Percentiles rank a stretch among this genome's conserved stretches.
Conservation (phyloP, 2,113 vertebrate genomes). For the Microtus oregoni region DNA sequence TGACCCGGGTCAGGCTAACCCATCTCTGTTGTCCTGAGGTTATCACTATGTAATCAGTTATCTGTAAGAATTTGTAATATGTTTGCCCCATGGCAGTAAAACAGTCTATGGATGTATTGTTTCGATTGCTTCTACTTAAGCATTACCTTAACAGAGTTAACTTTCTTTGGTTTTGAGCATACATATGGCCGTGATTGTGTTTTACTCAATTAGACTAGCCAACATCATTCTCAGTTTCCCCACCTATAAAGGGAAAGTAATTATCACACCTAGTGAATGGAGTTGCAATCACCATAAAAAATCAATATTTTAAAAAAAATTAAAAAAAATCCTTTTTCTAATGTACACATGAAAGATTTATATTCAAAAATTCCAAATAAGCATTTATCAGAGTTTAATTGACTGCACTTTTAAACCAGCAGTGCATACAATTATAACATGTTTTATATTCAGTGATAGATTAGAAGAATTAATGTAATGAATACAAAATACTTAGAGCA, state of each 20-base stretch:
- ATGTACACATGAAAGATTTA: background rate
- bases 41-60: background rate
- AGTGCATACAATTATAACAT: background rate
- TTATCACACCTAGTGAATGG: background rate
- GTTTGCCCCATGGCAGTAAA: background rate
- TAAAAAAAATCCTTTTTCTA: background rate
- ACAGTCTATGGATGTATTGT: background rate
- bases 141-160: background rate
- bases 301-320: background rate
- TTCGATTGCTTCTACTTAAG: background rate
- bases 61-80: background rate
- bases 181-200: background rate
- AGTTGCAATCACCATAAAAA: background rate
- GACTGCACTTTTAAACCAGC: background rate
- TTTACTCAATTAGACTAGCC: background rate
- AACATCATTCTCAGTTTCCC: background rate
- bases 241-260: background rate
- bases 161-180: background rate
- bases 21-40: background rate
- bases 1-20: background rate
- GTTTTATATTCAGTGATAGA: background rate
- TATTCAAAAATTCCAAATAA: conserved; percentile 26
- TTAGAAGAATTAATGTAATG: conserved; percentile 35
- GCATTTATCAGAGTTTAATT: conserved; percentile 11
- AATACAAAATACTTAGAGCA: background rate